These are phyloP conservation scores for Edolisoma coerulescens DNA, from an alignment of 2,113 vertebrate genomes.

Conservation along the genomic window DNA sequence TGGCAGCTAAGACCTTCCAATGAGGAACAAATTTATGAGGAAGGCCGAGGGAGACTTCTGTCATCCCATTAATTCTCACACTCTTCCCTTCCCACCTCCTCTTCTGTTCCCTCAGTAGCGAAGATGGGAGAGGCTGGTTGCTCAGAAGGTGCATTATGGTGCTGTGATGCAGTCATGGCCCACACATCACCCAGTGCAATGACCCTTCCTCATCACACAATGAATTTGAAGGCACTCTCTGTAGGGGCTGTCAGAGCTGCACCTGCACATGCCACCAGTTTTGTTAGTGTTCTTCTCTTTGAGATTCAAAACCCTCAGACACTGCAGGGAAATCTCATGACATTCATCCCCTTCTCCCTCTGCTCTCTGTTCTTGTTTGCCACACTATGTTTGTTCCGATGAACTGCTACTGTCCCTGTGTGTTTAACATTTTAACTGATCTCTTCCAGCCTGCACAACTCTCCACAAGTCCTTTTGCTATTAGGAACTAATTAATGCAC, in stretches of 20 bases:
- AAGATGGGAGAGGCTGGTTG: background rate
- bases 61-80: background rate
- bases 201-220: background rate
- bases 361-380: background rate
- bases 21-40: background rate
- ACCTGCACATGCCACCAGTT: background rate
- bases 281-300: background rate
- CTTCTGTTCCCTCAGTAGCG: background rate
- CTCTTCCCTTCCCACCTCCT: background rate
- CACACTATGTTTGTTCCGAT: fast-evolving
- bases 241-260: background rate
- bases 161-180: background rate
- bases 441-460: background rate
- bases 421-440: background rate
- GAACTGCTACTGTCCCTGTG: background rate
- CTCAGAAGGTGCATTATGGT: background rate
- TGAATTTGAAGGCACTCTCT: background rate
- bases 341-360: background rate
- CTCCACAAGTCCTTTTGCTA: background rate
- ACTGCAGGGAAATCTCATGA: background rate
- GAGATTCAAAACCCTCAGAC: background rate
- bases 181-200: background rate
- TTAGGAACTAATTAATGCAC: background rate
- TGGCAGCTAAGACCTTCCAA: background rate
- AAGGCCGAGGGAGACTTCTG: background rate